phyloP scores from a whole-genome alignment of 2,888 invertebrate genomes.

The Calameuta idolon region DNA sequence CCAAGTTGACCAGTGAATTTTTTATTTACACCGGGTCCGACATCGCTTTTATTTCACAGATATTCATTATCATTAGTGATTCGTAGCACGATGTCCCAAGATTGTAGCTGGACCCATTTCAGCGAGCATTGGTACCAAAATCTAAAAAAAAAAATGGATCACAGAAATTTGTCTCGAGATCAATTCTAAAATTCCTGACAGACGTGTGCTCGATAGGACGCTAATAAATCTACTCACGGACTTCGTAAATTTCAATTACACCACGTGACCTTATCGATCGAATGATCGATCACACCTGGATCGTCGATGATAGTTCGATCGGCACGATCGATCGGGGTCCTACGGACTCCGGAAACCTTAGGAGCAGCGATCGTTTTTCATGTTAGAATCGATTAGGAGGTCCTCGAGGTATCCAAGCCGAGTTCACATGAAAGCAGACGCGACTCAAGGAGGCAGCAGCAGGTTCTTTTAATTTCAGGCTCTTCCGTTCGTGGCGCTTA shows the following conservation, averaged over 20 bases:
- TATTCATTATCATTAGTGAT: neutral
- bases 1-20: slow-evolving; percentile 2
- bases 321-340: neutral
- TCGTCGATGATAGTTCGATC: neutral
- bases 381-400: neutral
- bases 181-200: neutral
- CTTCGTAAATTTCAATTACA: neutral
- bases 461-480: neutral
- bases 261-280: neutral
- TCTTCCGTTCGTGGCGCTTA: neutral
- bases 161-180: neutral
- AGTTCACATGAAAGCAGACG: neutral
- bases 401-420: neutral
- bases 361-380: neutral
- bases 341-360: neutral
- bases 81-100: neutral
- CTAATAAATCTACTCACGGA: neutral
- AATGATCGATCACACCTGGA: neutral
- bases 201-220: neutral
- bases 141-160: neutral
- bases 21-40: neutral
- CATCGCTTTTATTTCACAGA: neutral
- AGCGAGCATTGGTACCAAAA: neutral
- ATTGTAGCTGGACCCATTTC: neutral
- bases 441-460: neutral